These are phyloP conservation scores for Elephas maximus DNA, from an alignment of 2,113 vertebrate species.

Conservation along the genomic window DNA sequence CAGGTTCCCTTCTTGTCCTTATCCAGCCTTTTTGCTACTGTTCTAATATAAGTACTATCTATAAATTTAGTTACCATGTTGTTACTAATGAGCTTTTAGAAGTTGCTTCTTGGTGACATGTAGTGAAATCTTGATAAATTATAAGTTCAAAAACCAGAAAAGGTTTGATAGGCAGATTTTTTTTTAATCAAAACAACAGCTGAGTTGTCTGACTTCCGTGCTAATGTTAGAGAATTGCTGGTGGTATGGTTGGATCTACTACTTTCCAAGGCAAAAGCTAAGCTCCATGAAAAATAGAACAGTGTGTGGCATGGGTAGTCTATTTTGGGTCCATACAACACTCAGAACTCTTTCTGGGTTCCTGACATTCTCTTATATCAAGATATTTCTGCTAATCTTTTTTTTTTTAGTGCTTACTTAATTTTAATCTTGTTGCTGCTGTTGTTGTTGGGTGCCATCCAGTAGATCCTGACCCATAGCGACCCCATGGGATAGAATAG, in stretches of 20 bases:
- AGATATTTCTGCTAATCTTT: not conserved
- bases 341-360: not conserved
- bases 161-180: not conserved
- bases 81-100: not conserved
- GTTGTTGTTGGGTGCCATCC: too few relatives aligned
- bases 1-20: not conserved
- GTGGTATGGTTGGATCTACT: not conserved
- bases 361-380: not conserved
- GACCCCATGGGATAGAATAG: too few relatives aligned
- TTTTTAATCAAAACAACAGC: not conserved
- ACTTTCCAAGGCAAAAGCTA: not conserved
- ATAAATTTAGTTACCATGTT: not conserved
- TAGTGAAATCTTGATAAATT: constrained; percentile 23
- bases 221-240: not conserved
- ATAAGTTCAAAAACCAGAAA: constrained; percentile 16
- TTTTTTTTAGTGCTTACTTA: not conserved
- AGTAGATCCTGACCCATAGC: too few relatives aligned
- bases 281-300: not conserved
- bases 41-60: not conserved
- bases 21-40: not conserved
- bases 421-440: not conserved
- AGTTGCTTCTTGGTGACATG: not conserved
- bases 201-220: not conserved
- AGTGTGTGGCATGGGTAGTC: not conserved
- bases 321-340: not conserved